Percentiles rank a stretch among this genome's conserved stretches.
Evolutionary conservation across 2,113 vertebrate genomes (phyloP).

Genomic region (Pelusios castaneus): DNA sequence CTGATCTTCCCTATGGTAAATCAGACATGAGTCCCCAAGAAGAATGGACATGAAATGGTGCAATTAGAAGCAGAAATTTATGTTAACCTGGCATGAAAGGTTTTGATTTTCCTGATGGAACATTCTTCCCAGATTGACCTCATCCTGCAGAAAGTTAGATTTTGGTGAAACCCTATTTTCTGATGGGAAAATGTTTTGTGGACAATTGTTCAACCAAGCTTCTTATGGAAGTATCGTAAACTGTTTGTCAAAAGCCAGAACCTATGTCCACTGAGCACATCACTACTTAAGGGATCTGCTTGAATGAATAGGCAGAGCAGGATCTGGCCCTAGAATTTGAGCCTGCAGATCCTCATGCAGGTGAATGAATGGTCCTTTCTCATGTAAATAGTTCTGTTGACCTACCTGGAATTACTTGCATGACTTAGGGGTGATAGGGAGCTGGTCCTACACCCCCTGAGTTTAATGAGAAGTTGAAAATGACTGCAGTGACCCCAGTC

Average conservation of each 20-base stretch:
- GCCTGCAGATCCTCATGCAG: neutral
- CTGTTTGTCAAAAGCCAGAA: neutral
- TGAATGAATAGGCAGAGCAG: neutral
- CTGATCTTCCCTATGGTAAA: fast-evolving
- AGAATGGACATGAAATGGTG: neutral
- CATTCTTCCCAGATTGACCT: neutral
- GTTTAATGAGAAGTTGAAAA: neutral
- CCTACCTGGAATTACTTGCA: neutral
- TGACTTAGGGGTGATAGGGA: neutral
- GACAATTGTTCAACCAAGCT: neutral
- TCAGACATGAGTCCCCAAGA: neutral
- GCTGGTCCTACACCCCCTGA: neutral
- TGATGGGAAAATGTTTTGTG: neutral
- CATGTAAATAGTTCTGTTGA: neutral
- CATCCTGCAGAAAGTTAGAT: fast-evolving
- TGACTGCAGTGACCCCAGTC: neutral
- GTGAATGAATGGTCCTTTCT: neutral
- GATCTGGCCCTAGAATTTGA: neutral
- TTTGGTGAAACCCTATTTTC: neutral
- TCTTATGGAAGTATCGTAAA: neutral
- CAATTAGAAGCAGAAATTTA: neutral
- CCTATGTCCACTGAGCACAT: neutral
- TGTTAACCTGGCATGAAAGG: neutral
- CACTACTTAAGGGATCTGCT: neutral
- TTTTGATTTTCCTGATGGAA: neutral